phyloP scores from a whole-genome alignment of 2,113 vertebrate genomes.

The Dromiciops gliroides region DNA sequence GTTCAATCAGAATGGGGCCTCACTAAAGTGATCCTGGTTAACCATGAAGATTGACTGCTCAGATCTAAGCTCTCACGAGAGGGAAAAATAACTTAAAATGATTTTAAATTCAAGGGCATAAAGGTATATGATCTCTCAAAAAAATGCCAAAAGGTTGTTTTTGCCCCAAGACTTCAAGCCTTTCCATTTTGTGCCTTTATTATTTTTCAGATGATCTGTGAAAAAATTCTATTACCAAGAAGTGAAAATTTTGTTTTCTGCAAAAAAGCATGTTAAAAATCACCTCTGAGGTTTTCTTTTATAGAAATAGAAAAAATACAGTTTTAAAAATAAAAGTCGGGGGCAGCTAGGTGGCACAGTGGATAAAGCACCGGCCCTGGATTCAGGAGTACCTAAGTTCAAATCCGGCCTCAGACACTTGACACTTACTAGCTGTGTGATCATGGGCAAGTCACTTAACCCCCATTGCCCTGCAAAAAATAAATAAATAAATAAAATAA shows the following conservation, averaged over 20 bases:
- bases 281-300: not conserved
- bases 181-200: not conserved
- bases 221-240: constrained; percentile 31
- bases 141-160: constrained; percentile 18
- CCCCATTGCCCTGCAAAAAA: too few species aligned
- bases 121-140: constrained; percentile 21
- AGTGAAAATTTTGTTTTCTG: constrained; percentile 39
- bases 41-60: constrained; percentile 42
- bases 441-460: too few species aligned
- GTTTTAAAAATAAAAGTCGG: constrained; percentile 31
- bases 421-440: too few species aligned
- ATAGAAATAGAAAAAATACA: constrained; percentile 11
- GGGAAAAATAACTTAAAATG: constrained; percentile 51
- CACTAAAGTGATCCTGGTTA: constrained; percentile 55
- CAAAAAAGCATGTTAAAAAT: constrained; percentile 17
- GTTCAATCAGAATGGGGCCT: constrained; percentile 56
- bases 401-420: too few species aligned
- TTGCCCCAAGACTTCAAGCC: not conserved
- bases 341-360: too few species aligned
- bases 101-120: not conserved
- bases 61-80: constrained; percentile 59
- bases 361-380: too few species aligned
- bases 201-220: not conserved
- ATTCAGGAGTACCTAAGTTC: too few species aligned
- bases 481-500: too few species aligned